A percentile compares a stretch with the other conserved stretches of the same genome.
phyloP scores from a whole-genome alignment of 35 echinoderm and acorn worm genomes.

The Diadema setosum region DNA sequence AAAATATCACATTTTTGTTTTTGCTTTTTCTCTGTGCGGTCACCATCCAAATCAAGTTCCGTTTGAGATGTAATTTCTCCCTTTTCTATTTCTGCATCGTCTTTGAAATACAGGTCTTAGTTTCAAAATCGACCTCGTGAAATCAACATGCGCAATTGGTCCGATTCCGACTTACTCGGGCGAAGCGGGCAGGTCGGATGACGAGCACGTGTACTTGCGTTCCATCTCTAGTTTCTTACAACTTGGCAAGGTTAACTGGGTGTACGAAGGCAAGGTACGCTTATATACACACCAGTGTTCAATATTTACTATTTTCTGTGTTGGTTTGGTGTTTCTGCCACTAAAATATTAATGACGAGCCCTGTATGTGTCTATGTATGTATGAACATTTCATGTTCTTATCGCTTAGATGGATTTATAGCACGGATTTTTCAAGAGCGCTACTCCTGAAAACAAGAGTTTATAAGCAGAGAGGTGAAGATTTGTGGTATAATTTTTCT shows the following conservation, averaged over 20 bases:
- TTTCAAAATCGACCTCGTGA: constrained; percentile 28
- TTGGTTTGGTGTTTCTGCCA: too few relatives aligned
- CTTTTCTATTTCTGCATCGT: not conserved
- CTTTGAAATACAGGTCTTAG: constrained; percentile 1
- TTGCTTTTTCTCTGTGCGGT: not conserved
- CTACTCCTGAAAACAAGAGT: too few relatives aligned
- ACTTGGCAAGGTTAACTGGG: constrained; percentile 31
- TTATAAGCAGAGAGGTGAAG: too few relatives aligned
- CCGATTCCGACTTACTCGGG: constrained; percentile 8
- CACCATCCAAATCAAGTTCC: not conserved
- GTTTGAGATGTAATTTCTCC: not conserved
- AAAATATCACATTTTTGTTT: not conserved
- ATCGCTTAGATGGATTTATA: too few relatives aligned
- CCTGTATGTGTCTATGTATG: too few relatives aligned
- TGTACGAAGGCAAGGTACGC: constrained; percentile 42
- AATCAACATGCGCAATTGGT: not conserved
- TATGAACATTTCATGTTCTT: too few relatives aligned
- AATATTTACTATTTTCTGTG: not conserved
- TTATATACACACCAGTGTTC: too few relatives aligned
- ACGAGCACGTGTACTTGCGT: constrained; percentile 21
- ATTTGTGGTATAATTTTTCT: too few relatives aligned
- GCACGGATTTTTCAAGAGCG: too few relatives aligned
- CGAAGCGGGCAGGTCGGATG: constrained; percentile 27
- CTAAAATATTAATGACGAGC: too few relatives aligned
- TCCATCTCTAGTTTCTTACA: constrained; percentile 17